Conservation (phyloP, 2,797 vertebrate species). For the Calcarius lapponicus region DNA sequence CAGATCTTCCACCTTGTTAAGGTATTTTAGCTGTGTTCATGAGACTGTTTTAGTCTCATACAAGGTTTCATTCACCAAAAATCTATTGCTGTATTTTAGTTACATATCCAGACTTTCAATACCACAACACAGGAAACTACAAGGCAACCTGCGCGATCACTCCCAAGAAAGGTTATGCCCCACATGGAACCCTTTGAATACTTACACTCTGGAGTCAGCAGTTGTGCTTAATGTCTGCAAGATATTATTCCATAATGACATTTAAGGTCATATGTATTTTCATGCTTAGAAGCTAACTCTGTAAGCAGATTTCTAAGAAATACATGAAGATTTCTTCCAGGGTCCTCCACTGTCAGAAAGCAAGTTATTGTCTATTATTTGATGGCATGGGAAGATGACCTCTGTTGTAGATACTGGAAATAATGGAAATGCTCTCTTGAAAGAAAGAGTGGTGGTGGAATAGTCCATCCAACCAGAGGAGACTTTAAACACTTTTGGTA, state of each 20-base stretch:
- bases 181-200: neutral
- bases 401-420: neutral
- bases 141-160: neutral
- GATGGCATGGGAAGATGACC: neutral
- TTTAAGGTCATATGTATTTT: neutral
- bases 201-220: neutral
- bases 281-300: neutral
- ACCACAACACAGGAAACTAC: neutral
- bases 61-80: neutral
- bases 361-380: neutral
- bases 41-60: neutral
- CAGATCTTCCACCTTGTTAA: neutral
- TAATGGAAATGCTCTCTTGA: neutral
- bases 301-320: constrained; percentile 7
- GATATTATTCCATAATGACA: neutral
- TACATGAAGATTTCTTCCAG: neutral
- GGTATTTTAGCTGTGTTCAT: neutral
- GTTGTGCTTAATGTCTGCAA: neutral
- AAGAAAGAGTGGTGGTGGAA: neutral
- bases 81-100: neutral
- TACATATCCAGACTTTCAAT: neutral
- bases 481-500: neutral
- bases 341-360: neutral
- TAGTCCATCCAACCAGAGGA: neutral
- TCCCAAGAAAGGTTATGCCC: neutral